Evolutionary conservation across 2,888 invertebrate species (phyloP).

Genomic region (Lasius fuliginosus): DNA sequence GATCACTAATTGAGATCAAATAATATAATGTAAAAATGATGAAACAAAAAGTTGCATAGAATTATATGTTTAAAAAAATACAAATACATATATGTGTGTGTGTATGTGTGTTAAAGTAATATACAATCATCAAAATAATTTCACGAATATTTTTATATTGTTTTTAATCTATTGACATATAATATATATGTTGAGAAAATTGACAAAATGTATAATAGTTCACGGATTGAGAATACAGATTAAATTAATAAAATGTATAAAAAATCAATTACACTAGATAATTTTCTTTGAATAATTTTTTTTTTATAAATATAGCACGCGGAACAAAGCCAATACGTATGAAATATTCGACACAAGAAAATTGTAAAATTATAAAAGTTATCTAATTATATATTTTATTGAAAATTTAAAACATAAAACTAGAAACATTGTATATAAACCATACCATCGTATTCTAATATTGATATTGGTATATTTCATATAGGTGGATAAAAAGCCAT

Average conservation of each 20-base stretch:
- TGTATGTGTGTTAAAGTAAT: not conserved
- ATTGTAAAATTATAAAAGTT: not conserved
- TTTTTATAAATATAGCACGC: not conserved
- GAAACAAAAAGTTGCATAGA: not conserved
- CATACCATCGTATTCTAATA: slow-evolving; percentile 58
- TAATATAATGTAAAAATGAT: not conserved
- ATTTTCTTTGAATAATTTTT: slow-evolving; percentile 17
- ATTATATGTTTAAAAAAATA: too few relatives aligned
- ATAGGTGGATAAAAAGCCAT: slow-evolving; percentile 82
- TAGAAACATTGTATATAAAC: not conserved
- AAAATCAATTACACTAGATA: not conserved
- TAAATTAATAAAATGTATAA: slow-evolving; percentile 6
- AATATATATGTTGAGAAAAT: not conserved
- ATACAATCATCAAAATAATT: slow-evolving; percentile 5
- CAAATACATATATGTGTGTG: not conserved
- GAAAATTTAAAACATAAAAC: not conserved
- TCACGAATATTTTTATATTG: not conserved
- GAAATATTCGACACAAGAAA: not conserved
- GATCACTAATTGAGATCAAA: not conserved
- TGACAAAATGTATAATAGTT: slow-evolving; percentile 28
- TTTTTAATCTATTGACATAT: slow-evolving; percentile 1
- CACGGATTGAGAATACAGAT: not conserved
- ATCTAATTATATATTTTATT: not conserved
- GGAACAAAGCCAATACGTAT: not conserved
- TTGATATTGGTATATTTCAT: slow-evolving; percentile 76